Evolutionary conservation across 1,140 invertebrate species (phyloP).

Genomic region (Drosophila insularis): DNA sequence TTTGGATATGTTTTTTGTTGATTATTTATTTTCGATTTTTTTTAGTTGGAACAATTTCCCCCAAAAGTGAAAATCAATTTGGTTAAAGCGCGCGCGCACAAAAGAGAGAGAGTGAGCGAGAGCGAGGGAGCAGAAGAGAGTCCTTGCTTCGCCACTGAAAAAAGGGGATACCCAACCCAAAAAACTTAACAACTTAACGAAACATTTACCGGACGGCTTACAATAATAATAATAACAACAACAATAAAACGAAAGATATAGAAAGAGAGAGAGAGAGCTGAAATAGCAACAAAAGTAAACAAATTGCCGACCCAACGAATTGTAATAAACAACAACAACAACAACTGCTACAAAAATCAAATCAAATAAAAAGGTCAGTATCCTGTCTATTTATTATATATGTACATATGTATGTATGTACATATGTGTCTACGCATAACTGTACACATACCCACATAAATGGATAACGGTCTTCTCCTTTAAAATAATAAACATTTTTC

Average conservation of each 20-base stretch:
- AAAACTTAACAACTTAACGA: conserved; percentile 63
- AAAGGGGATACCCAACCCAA: conserved; percentile 44
- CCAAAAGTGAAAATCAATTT: conserved; percentile 80
- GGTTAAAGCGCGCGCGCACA: conserved; percentile 63
- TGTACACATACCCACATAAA: not conserved
- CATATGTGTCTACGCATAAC: not conserved
- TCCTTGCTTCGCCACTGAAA: conserved; percentile 36
- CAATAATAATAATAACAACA: conserved; percentile 47
- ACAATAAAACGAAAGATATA: conserved; percentile 15
- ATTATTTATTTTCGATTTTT: conserved; percentile 55
- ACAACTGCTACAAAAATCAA: conserved; percentile 32
- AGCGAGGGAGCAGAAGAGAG: conserved; percentile 6
- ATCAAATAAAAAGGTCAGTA: conserved; percentile 53
- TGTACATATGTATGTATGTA: no score
- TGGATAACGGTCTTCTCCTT: not conserved
- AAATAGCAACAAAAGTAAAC: conserved; percentile 63
- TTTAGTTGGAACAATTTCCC: conserved; percentile 50
- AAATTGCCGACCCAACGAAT: conserved; percentile 58
- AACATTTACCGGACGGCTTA: conserved; percentile 42
- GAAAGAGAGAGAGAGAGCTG: not conserved
- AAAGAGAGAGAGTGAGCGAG: conserved; percentile 25
- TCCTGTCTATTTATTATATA: conserved; percentile 11
- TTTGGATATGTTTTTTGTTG: conserved; percentile 32
- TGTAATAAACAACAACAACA: conserved; percentile 31
- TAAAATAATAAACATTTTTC: not conserved